Evolutionary conservation across 2,888 invertebrate genomes (phyloP).

Genomic region (Brenthis hecate): DNA sequence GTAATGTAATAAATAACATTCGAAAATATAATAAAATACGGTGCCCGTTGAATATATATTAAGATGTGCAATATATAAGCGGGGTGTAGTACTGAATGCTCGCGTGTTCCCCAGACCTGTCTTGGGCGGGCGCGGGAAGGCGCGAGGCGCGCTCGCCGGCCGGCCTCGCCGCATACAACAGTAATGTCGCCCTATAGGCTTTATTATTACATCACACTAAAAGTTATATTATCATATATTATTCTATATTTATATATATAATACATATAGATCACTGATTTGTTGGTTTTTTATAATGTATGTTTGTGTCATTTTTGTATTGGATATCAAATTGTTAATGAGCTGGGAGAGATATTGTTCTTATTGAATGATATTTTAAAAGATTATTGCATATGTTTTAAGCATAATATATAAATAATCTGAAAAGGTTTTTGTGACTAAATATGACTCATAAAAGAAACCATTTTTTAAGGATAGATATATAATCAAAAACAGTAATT

Average conservation of each 20-base stretch:
- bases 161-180: conserved; percentile 70
- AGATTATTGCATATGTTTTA: no score
- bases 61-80: background rate
- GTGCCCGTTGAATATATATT: background rate
- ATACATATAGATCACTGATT: no score
- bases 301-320: no score
- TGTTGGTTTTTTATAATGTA: no score
- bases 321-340: no score
- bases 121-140: conserved; percentile 72
- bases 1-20: background rate
- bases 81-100: conserved; percentile 31
- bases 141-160: conserved; percentile 73
- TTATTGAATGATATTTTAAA: no score
- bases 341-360: no score
- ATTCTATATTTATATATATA: background rate
- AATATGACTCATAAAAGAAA: no score
- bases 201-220: conserved; percentile 17
- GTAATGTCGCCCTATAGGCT: conserved; percentile 51
- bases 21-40: background rate
- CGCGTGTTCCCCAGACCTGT: conserved; percentile 72
- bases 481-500: no score
- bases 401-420: no score
- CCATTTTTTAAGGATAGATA: no score
- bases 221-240: background rate
- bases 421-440: no score